A percentile compares a stretch with the other conserved stretches of the same genome.
These are phyloP conservation scores for Glyptemys insculpta DNA, from an alignment of 2,797 vertebrate species.

Conservation along the genomic window DNA sequence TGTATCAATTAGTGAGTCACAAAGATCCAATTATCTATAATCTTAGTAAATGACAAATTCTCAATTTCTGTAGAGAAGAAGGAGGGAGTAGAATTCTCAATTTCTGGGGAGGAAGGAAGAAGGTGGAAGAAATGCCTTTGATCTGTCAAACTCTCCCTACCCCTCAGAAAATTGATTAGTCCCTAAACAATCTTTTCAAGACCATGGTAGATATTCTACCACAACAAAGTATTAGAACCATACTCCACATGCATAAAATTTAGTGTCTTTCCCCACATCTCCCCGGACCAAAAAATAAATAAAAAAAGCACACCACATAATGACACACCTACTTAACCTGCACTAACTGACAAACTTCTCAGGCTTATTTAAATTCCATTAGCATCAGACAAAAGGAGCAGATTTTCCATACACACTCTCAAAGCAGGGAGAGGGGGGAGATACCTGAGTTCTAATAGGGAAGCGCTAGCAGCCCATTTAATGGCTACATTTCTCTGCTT, in stretches of 20 bases:
- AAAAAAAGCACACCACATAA: accelerated
- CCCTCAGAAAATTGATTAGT: neutral
- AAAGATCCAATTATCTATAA: neutral
- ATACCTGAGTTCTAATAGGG: neutral
- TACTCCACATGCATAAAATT: neutral
- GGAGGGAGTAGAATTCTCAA: neutral
- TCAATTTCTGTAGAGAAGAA: neutral
- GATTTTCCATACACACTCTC: neutral
- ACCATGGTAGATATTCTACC: neutral
- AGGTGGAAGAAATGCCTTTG: neutral
- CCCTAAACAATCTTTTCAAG: neutral
- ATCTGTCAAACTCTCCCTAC: neutral
- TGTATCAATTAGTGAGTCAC: neutral
- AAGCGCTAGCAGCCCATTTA: neutral
- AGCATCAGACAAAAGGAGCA: neutral
- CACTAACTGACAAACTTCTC: neutral
- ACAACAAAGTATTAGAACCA: neutral
- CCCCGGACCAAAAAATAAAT: neutral
- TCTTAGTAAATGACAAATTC: neutral
- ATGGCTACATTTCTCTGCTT: neutral
- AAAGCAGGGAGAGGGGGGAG: neutral
- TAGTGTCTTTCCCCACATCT: neutral
- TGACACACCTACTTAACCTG: neutral
- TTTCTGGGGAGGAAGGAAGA: neutral
- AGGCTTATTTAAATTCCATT: neutral